These are phyloP conservation scores for Stercorarius parasiticus DNA, from an alignment of 2,113 vertebrate genomes.

Conservation along the genomic window DNA sequence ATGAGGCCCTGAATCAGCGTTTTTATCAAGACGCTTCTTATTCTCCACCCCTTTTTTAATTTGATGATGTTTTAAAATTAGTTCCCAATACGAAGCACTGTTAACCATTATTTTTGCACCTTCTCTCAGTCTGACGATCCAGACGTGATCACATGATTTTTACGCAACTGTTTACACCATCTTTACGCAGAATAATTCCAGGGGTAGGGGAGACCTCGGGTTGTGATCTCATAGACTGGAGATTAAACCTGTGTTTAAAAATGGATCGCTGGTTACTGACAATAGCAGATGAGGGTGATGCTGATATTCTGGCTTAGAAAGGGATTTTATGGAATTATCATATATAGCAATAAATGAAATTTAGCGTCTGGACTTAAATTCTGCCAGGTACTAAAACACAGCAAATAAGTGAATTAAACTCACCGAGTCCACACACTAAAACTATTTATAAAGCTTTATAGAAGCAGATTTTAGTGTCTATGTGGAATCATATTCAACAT, in stretches of 20 bases:
- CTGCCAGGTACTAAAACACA: background rate
- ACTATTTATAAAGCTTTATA: constrained; percentile 43
- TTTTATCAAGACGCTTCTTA: constrained; percentile 43
- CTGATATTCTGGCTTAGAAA: background rate
- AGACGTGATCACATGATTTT: constrained; percentile 11
- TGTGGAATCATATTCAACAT: background rate
- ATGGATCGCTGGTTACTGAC: background rate
- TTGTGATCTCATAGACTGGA: background rate
- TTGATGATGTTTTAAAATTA: constrained; percentile 12
- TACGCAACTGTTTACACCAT: constrained; percentile 19
- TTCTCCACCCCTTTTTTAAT: constrained; percentile 36
- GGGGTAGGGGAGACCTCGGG: background rate
- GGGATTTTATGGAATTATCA: background rate
- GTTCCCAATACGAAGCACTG: background rate
- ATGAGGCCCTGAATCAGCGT: constrained; percentile 68
- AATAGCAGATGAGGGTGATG: background rate
- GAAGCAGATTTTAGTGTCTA: background rate
- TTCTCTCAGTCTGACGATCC: background rate
- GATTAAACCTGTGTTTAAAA: background rate
- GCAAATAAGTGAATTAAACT: constrained; percentile 39
- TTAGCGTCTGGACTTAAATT: background rate
- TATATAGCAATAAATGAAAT: background rate
- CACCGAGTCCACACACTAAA: background rate
- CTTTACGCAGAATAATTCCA: background rate
- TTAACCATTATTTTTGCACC: constrained; percentile 55